A percentile compares a stretch with the other conserved stretches of the same genome.
Conservation (phyloP, 2,797 vertebrate species). For the Novumbra hubbsi region DNA sequence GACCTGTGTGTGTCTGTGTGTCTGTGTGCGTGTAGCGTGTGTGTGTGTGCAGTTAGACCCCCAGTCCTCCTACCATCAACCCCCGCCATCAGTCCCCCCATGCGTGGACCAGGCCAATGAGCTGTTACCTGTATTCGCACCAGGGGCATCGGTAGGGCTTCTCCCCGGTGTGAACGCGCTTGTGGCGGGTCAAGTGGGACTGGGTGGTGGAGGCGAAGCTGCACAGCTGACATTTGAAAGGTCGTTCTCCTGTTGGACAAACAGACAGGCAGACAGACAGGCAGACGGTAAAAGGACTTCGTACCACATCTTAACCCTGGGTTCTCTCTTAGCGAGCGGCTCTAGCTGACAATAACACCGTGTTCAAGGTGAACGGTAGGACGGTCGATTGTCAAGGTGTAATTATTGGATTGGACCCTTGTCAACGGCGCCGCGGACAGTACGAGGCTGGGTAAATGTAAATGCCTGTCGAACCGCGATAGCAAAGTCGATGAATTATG, state of each 20-base stretch:
- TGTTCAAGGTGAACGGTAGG: constrained; percentile 21
- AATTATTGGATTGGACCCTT: constrained; percentile 56
- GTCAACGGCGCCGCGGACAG: constrained; percentile 42
- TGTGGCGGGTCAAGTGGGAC: constrained; percentile 94
- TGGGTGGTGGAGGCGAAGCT: constrained; percentile 97
- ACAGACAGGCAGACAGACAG: not conserved
- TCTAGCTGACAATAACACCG: not conserved
- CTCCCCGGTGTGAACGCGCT: constrained; percentile 96
- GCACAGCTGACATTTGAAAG: constrained; percentile 95
- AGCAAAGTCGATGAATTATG: constrained; percentile 60
- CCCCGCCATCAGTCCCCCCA: constrained; percentile 56
- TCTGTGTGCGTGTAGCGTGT: constrained; percentile 24
- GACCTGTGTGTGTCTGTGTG: constrained; percentile 47
- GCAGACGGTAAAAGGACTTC: not conserved
- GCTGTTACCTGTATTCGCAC: constrained; percentile 97
- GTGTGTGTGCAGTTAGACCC: constrained; percentile 31
- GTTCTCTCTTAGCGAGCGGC: not conserved
- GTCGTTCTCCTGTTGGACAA: constrained; percentile 86
- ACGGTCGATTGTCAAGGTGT: constrained; percentile 27
- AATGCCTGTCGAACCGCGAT: constrained; percentile 37
- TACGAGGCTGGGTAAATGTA: constrained; percentile 21
- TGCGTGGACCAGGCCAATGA: constrained; percentile 57
- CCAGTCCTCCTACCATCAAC: constrained; percentile 25
- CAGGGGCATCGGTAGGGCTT: constrained; percentile 98
- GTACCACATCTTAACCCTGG: not conserved